Evolutionary conservation across 1,140 invertebrate genomes (phyloP), one percentile per base, ranked within the genome.

Genomic region (Brachionus angularis): DNA sequence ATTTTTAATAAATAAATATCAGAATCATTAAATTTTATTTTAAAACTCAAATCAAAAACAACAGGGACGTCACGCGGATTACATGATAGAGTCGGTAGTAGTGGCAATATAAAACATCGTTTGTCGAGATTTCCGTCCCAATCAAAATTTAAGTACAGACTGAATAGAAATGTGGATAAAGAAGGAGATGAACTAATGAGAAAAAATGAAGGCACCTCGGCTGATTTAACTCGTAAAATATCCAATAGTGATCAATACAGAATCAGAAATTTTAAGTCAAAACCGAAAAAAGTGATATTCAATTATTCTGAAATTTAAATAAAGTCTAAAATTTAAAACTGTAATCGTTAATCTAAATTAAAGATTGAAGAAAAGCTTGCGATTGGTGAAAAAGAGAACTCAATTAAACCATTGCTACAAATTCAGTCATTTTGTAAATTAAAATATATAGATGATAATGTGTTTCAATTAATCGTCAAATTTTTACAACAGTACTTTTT

Each of bases 341-440:
- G n/a, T n/a, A n/a, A n/a, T n/a, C n/a, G n/a, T n/a, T n/a, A n/a
- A n/a, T n/a, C n/a, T n/a, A n/a, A n/a, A n/a, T n/a, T n/a, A n/a
- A n/a, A n/a, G n/a, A n/a, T n/a, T n/a, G n/a, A 23, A 29, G n/a
- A 23, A 39, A 58, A 58, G 18, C 53, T 5, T 58, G 53, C 53
- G 8, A 58, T 58, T 21, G 53, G 53, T 14, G 53, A 58, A 39
- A 58, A 58, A 23, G 53, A 58, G 25, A 58, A 58, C 25, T 31
- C 33, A 12, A 39, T 23, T 14, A 58, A 58, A 12, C 53, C 53
- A 12, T 58, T 58, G 7, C 29, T 58, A 7, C 34, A 14, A 23
- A 23, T 29, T 39, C 53, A 58, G 14, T 36, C 33, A 4, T 18
- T 39, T 21, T 58, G 53, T 33, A 58, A 39, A 58, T 14, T 58